These are phyloP conservation scores for Tetramorium bicarinatum DNA, from an alignment of 2,888 invertebrate species.

Conservation along the genomic window DNA sequence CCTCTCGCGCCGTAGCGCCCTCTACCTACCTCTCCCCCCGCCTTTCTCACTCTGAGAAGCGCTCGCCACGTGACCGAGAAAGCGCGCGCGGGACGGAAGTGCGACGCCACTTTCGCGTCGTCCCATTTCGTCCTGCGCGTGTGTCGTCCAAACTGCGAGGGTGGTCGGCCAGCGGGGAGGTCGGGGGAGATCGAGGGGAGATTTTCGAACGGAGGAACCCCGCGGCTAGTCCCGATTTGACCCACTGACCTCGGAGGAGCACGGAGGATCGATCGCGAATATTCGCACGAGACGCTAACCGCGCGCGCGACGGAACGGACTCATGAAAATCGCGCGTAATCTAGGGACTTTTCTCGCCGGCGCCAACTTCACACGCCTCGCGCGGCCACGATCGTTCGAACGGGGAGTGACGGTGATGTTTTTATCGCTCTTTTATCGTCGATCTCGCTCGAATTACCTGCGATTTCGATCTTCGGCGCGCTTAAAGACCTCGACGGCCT, in stretches of 20 bases:
- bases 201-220: neutral
- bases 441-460: neutral
- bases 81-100: neutral
- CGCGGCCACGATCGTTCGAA: neutral
- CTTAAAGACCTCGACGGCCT: no score
- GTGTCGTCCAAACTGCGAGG: neutral
- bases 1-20: neutral
- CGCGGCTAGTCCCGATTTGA: conserved; percentile 2
- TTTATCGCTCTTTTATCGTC: no score
- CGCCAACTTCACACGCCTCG: neutral
- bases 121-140: neutral
- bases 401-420: neutral
- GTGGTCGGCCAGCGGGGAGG: no score
- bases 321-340: conserved; percentile 37
- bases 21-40: no score
- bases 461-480: neutral
- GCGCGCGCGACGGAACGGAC: neutral
- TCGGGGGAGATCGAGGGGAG: neutral
- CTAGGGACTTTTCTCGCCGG: neutral
- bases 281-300: neutral
- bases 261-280: neutral
- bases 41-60: neutral
- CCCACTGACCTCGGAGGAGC: conserved; percentile 2
- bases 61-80: neutral
- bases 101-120: neutral